These are phyloP conservation scores for Eublepharis macularius DNA, from an alignment of 2,113 vertebrate species.

Conservation along the genomic window DNA sequence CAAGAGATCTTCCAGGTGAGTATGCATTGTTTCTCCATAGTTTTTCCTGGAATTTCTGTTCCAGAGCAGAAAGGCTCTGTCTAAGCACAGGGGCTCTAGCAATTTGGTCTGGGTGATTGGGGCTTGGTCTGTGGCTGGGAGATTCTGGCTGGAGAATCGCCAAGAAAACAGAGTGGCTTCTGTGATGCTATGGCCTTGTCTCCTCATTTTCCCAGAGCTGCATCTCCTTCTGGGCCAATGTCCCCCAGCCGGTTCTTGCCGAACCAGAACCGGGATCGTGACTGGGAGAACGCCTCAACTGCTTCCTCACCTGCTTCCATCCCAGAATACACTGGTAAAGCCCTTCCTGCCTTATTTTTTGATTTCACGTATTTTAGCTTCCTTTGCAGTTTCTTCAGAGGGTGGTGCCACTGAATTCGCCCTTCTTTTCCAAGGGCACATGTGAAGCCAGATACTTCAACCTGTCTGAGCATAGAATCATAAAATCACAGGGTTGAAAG, in stretches of 20 bases:
- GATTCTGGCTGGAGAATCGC: background rate
- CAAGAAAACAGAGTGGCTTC: background rate
- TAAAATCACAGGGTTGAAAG: too few species aligned
- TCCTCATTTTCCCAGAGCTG: conserved; percentile 70
- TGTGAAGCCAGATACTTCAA: conserved; percentile 59
- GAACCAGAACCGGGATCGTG: conserved; percentile 81
- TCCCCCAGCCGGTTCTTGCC: conserved; percentile 80
- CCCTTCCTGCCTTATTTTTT: too few species aligned
- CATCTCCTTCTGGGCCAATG: conserved; percentile 85
- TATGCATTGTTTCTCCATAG: fast-evolving
- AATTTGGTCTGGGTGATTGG: background rate
- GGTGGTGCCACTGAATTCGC: conserved; percentile 75
- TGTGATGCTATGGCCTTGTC: background rate
- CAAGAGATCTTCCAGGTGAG: conserved; percentile 76
- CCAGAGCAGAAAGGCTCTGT: background rate
- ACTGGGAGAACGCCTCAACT: conserved; percentile 89
- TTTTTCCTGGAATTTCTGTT: background rate
- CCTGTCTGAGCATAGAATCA: too few species aligned
- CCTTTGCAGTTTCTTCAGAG: too few species aligned
- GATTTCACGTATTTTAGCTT: background rate
- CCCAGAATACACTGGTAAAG: conserved; percentile 90
- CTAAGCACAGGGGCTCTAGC: too few species aligned
- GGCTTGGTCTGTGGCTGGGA: background rate
- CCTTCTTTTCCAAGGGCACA: conserved; percentile 87
- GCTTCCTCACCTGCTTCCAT: conserved; percentile 89